phyloP scores from a whole-genome alignment of 2,113 vertebrate genomes.

The Eublepharis macularius region DNA sequence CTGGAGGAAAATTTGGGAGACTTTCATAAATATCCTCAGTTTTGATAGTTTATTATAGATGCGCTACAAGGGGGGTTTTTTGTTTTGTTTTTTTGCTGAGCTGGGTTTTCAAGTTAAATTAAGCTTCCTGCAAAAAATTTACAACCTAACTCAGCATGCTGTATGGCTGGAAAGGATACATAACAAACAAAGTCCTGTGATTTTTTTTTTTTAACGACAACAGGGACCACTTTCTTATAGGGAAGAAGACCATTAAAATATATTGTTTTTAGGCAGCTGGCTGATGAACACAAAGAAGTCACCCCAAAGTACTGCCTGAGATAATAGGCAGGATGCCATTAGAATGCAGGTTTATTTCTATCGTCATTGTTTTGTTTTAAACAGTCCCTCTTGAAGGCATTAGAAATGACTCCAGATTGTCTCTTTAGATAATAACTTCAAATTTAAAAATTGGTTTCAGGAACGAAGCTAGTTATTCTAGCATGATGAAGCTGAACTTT shows the following conservation, averaged over 20 bases:
- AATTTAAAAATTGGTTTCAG: slow-evolving; percentile 45
- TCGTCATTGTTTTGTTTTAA: slow-evolving; percentile 26
- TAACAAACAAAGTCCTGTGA: slow-evolving; percentile 11
- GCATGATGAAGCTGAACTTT: slow-evolving; percentile 61
- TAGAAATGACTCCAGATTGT: slow-evolving; percentile 39
- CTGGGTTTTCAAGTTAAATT: slow-evolving; percentile 32
- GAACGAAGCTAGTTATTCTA: slow-evolving; percentile 34
- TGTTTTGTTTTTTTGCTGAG: neutral
- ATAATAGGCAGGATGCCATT: neutral
- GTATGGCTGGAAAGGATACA: neutral
- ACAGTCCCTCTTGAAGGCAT: slow-evolving; percentile 24
- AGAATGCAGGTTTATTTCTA: slow-evolving; percentile 21
- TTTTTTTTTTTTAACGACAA: neutral
- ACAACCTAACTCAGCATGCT: neutral
- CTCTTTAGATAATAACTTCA: slow-evolving; percentile 45
- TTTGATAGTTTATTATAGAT: slow-evolving; percentile 30
- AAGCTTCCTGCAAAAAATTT: slow-evolving; percentile 32
- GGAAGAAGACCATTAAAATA: slow-evolving; percentile 7
- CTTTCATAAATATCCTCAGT: neutral
- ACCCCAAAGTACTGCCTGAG: slow-evolving; percentile 19
- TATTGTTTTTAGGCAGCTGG: slow-evolving; percentile 7
- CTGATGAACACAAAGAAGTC: slow-evolving; percentile 22
- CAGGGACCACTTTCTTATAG: neutral
- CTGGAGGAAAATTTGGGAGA: neutral
- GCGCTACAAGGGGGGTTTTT: neutral